Evolutionary conservation across 2,888 invertebrate species (phyloP), one percentile per base, ranked within the genome.

Genomic region (Melangyna quadrimaculata): DNA sequence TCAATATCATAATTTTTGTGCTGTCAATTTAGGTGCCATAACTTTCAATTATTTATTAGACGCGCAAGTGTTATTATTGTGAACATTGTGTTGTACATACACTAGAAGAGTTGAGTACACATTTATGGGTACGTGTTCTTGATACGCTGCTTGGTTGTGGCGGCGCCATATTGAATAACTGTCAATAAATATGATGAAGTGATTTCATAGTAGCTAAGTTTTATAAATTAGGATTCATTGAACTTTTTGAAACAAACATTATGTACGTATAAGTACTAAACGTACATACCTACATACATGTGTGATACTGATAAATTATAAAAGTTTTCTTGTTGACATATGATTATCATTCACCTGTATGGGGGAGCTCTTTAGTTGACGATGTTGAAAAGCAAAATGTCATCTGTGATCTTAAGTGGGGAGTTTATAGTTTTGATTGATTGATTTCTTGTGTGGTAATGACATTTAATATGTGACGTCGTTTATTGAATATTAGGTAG

Each of bases 151-250:
- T n/a, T 19, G 27, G 27, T 6, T 5, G 35, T 12, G 22, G 17
- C 22, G 57, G 67, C 51, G 67, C 67, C 48, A 51, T 67, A 37
- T 35, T 67, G 67, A 51, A 51, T 51, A 70, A 73, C 69, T 79
- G 83, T 79, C 83, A 83, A 65, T 70, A 59, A 40, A 63, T 71
- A 70, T 83, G 83, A 83, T 83, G 48, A 69, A 79, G 83, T 79
- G 83, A 79, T 74, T 83, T 67, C 53, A 24, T 57, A 22, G 51
- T 53, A 35, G 24, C 19, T 59, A 72, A 51, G 72, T 59, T 77
- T 55, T 57, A 74, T 74, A 71, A 74, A 83, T 79, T 79, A 59
- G 65, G 57, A 83, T 83, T 83, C 79, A 79, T 83, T 79, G 74
- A 83, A 83, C 79, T 83, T 83, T 81, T 17, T 32, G 45, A 27